Conservation (phyloP, 2,113 vertebrate species). For the Lucifuga dentata region DNA sequence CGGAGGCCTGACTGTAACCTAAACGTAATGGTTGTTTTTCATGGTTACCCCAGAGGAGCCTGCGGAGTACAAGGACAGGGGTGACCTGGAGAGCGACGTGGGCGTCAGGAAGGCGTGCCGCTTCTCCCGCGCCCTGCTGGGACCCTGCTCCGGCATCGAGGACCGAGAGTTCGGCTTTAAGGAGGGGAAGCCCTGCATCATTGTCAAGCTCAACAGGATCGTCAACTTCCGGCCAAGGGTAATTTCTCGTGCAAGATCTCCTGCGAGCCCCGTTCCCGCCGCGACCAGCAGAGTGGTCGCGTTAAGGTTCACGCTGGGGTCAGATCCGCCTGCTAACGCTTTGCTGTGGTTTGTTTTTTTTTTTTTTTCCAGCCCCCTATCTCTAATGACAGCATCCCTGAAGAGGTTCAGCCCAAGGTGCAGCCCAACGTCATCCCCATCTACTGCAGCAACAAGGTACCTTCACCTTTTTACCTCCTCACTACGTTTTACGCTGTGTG, state of each 20-base stretch:
- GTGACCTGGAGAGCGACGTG: constrained; percentile 78
- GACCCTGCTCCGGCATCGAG: constrained; percentile 88
- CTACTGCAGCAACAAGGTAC: constrained; percentile 90
- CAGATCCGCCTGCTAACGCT: too few relatives aligned
- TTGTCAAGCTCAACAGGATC: constrained; percentile 95
- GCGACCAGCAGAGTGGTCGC: too few relatives aligned
- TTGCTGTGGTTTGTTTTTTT: not conserved
- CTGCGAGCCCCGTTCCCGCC: too few relatives aligned
- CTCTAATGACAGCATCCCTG: constrained; percentile 84
- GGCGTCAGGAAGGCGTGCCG: constrained; percentile 88
- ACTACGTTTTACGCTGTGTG: too few relatives aligned
- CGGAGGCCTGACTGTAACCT: too few relatives aligned
- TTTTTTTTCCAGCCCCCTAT: constrained; percentile 80
- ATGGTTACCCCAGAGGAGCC: constrained; percentile 80
- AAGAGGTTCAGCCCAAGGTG: constrained; percentile 79
- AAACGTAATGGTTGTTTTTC: too few relatives aligned
- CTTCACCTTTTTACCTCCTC: rapidly evolving
- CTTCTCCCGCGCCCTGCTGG: constrained; percentile 86
- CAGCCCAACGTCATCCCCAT: constrained; percentile 87
- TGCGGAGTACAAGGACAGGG: constrained; percentile 81
- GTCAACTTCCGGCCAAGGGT: constrained; percentile 92
- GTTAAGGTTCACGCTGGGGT: too few relatives aligned
- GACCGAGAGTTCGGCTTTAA: constrained; percentile 88
- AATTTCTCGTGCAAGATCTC: constrained; percentile 66
- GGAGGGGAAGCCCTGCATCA: constrained; percentile 90